These are phyloP conservation scores for Mus spretus DNA, from an alignment of 2,797 vertebrate genomes.

Conservation along the genomic window DNA sequence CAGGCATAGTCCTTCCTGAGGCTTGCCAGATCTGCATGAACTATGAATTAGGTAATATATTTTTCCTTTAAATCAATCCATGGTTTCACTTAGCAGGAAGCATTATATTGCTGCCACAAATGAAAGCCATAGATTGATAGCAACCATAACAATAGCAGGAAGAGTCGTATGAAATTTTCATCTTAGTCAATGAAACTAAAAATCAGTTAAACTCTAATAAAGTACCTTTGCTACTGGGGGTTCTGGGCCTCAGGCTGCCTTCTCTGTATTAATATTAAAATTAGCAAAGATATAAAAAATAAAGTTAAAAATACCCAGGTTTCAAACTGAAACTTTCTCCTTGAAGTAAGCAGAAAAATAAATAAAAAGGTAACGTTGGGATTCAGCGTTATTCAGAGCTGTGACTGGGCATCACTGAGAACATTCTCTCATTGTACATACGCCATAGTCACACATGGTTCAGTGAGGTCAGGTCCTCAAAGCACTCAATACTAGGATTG, in stretches of 20 bases:
- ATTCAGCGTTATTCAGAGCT: not conserved
- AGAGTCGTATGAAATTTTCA: slow-evolving; percentile 20
- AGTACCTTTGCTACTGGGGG: not conserved
- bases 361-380: not conserved
- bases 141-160: slow-evolving; percentile 9
- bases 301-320: not conserved
- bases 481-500: not conserved
- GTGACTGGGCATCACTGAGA: not conserved
- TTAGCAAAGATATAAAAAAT: not conserved
- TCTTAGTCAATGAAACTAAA: slow-evolving; percentile 10
- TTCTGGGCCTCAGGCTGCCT: not conserved
- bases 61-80: slow-evolving; percentile 63
- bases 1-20: not conserved
- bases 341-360: slow-evolving; percentile 12
- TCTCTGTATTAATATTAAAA: slow-evolving; percentile 19
- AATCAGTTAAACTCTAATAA: slow-evolving; percentile 4
- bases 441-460: not conserved
- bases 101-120: not conserved
- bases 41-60: not conserved
- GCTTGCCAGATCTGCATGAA: slow-evolving; percentile 22
- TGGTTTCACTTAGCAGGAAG: slow-evolving; percentile 29
- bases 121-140: not conserved
- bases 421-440: not conserved
- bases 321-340: slow-evolving; percentile 35
- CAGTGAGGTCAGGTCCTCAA: not conserved